Evolutionary conservation across 2,113 vertebrate species (phyloP).

Genomic region (Brachyhypopomus occidentalis): DNA sequence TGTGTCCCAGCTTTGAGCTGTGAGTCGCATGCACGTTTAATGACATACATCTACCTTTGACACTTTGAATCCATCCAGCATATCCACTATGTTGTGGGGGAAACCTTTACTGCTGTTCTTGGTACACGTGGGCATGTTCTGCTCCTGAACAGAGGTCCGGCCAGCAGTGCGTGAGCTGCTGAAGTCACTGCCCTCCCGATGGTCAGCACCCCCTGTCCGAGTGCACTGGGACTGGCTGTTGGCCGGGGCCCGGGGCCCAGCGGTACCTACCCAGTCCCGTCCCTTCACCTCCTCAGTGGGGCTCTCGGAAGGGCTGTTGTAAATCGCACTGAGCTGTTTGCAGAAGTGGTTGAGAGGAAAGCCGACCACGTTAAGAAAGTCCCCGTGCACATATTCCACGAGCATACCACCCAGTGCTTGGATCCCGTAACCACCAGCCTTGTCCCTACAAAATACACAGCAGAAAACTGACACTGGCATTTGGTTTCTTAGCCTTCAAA

Average conservation of each 20-base stretch:
- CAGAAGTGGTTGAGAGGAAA: constrained; percentile 97
- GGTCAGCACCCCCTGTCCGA: not conserved
- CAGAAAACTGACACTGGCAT: not conserved
- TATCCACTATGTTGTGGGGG: constrained; percentile 69
- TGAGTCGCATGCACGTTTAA: not conserved
- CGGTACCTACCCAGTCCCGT: constrained; percentile 11
- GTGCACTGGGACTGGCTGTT: constrained; percentile 58
- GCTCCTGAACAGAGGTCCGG: constrained; percentile 28
- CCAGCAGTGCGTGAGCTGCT: constrained; percentile 32
- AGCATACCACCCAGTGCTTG: constrained; percentile 94
- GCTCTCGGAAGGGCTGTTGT: constrained; percentile 57
- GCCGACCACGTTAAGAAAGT: constrained; percentile 93
- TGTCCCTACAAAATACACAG: constrained; percentile 80
- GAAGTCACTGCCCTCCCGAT: not conserved
- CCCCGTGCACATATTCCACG: constrained; percentile 86
- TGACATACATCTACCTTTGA: constrained; percentile 81
- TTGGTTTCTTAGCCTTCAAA: not conserved
- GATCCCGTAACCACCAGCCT: constrained; percentile 96
- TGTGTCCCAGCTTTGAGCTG: not conserved
- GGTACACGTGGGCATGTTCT: constrained; percentile 1
- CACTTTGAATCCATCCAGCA: constrained; percentile 87
- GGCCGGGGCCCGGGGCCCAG: constrained; percentile 33
- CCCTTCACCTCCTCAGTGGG: constrained; percentile 54
- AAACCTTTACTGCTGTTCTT: constrained; percentile 54
- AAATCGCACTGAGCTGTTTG: constrained; percentile 80